Percentiles rank a stretch among this genome's conserved stretches.
These are phyloP conservation scores for Cataglyphis cursor DNA, from an alignment of 2,888 invertebrate species.

Conservation along the genomic window DNA sequence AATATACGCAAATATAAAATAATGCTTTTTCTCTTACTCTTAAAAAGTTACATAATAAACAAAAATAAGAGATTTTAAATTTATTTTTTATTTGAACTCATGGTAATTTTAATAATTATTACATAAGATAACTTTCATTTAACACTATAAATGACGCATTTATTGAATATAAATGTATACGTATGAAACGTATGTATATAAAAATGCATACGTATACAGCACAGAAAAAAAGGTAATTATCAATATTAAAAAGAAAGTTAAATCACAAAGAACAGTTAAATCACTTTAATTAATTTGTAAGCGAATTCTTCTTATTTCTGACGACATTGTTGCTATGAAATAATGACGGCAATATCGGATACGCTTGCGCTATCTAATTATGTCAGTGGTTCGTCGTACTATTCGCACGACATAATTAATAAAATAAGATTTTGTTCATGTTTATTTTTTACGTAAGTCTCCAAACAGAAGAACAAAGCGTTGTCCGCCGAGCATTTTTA, in stretches of 20 bases:
- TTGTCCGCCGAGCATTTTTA: constrained; percentile 42
- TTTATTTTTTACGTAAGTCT: constrained; percentile 43
- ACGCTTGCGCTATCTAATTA: constrained; percentile 56
- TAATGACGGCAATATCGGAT: constrained; percentile 55
- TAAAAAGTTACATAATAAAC: neutral
- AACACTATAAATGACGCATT: neutral
- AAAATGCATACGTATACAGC: neutral
- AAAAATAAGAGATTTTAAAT: constrained; percentile 8
- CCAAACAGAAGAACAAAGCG: constrained; percentile 20
- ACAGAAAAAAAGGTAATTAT: neutral
- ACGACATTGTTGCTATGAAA: constrained; percentile 53
- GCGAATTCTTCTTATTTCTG: constrained; percentile 44
- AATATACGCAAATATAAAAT: neutral
- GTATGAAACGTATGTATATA: no score
- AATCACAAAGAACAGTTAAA: neutral
- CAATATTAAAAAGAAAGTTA: neutral
- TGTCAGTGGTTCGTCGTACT: constrained; percentile 45
- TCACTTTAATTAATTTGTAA: constrained; percentile 1
- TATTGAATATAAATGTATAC: neutral
- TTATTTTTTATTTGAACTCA: neutral
- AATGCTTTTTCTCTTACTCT: neutral
- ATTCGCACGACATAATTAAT: constrained; percentile 45
- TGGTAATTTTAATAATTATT: neutral
- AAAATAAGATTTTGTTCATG: constrained; percentile 37
- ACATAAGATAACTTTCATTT: neutral